A percentile compares a stretch with the other conserved stretches of the same genome.
These are phyloP conservation scores for Eleutherodactylus coqui DNA, from an alignment of 2,797 vertebrate genomes.

Conservation along the genomic window DNA sequence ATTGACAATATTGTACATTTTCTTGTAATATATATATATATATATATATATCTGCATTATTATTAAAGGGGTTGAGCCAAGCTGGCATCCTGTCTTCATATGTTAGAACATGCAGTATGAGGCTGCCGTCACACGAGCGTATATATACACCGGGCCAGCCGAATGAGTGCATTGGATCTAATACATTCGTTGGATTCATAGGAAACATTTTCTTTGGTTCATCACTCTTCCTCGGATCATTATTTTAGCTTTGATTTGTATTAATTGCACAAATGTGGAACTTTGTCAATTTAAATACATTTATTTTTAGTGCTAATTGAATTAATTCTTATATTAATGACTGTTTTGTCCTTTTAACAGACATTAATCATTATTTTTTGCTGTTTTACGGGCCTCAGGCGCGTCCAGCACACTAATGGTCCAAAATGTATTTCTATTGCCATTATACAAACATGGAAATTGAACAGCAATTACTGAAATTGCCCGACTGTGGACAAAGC, in stretches of 20 bases:
- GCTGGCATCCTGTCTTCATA: no score
- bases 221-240: no score
- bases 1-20: no score
- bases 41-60: no score
- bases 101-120: no score
- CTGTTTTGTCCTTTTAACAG: constrained; percentile 71
- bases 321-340: constrained; percentile 65
- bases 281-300: background rate
- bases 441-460: constrained; percentile 60
- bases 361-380: constrained; percentile 59
- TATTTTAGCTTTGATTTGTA: background rate
- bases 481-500: constrained; percentile 65
- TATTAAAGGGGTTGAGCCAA: no score
- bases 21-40: no score
- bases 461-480: constrained; percentile 64
- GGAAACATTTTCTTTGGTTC: no score
- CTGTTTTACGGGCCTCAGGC: constrained; percentile 54
- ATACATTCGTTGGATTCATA: no score
- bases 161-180: no score
- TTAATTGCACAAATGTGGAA: background rate
- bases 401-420: constrained; percentile 65
- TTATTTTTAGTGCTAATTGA: background rate
- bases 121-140: no score
- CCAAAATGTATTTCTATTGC: constrained; percentile 61
- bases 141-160: no score